Percentiles rank a stretch among this genome's conserved stretches.
Evolutionary conservation across 2,888 invertebrate species (phyloP).

Genomic region (Limenitis arthemis): DNA sequence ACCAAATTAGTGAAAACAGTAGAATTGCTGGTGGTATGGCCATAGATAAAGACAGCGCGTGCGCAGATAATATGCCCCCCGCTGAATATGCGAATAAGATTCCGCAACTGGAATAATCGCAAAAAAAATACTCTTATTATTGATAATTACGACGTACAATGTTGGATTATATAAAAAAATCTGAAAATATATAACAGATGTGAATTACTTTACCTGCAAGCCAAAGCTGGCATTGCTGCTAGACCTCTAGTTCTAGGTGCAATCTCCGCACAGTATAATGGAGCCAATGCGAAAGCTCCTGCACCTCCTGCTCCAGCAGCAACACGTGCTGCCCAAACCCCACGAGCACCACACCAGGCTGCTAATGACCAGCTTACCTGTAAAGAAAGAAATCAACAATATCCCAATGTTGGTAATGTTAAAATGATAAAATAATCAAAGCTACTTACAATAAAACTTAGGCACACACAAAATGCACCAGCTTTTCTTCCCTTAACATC

Average conservation of each 20-base stretch:
- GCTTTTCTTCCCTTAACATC: conserved; percentile 56
- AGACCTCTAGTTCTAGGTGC: conserved; percentile 55
- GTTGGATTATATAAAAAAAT: background rate
- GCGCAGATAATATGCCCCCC: conserved; percentile 57
- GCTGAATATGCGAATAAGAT: conserved; percentile 59
- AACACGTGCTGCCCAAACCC: conserved; percentile 58
- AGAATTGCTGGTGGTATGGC: conserved; percentile 48
- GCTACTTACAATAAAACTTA: conserved; percentile 57
- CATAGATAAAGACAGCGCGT: conserved; percentile 55
- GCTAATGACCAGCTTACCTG: conserved; percentile 61
- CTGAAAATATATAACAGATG: background rate
- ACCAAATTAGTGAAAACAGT: conserved; percentile 53
- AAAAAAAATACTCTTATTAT: background rate
- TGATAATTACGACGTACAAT: too few relatives aligned
- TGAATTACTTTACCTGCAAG: conserved; percentile 45
- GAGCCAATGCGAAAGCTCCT: conserved; percentile 52
- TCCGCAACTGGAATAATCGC: conserved; percentile 46
- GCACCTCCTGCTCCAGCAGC: conserved; percentile 64
- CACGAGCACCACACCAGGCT: conserved; percentile 58
- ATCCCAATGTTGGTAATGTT: background rate
- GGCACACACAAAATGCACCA: conserved; percentile 50
- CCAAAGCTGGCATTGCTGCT: conserved; percentile 58
- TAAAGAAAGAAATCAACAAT: background rate
- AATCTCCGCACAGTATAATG: conserved; percentile 61
- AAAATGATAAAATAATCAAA: background rate